Evolutionary conservation across 1,140 invertebrate species (phyloP).

Genomic region (Bactericera cockerelli): DNA sequence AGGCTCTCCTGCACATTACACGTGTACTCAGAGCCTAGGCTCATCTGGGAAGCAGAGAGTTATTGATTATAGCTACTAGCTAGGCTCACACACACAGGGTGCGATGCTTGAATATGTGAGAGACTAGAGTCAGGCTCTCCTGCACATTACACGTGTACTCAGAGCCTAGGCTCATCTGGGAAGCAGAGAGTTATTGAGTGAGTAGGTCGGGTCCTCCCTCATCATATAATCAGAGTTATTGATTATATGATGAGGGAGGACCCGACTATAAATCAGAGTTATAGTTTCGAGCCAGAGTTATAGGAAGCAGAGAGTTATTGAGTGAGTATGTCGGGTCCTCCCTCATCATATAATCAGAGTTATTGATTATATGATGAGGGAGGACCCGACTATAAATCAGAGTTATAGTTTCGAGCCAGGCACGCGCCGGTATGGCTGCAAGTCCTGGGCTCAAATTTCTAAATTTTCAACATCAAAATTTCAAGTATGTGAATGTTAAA

Average conservation of each 20-base stretch:
- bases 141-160: conserved; percentile 16
- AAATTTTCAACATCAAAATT: too few relatives aligned
- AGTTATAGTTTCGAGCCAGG: too few relatives aligned
- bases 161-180: conserved; percentile 8
- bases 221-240: conserved; percentile 58
- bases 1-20: conserved; percentile 20
- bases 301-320: conserved; percentile 1
- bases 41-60: background rate
- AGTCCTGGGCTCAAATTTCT: too few relatives aligned
- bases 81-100: conserved; percentile 69
- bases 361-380: conserved; percentile 38
- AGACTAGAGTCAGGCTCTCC: conserved; percentile 27
- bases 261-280: conserved; percentile 21
- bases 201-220: too few relatives aligned
- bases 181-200: conserved; percentile 13
- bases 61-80: conserved; percentile 17
- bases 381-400: conserved; percentile 24
- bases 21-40: conserved; percentile 14
- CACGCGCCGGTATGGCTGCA: too few relatives aligned
- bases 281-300: too few relatives aligned
- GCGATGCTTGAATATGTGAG: conserved; percentile 43
- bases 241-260: conserved; percentile 38
- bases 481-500: too few relatives aligned
- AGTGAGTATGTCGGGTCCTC: too few relatives aligned
- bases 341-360: conserved; percentile 69